These are phyloP conservation scores for Drosophila repleta DNA, from an alignment of 1,140 invertebrate species.

Conservation along the genomic window DNA sequence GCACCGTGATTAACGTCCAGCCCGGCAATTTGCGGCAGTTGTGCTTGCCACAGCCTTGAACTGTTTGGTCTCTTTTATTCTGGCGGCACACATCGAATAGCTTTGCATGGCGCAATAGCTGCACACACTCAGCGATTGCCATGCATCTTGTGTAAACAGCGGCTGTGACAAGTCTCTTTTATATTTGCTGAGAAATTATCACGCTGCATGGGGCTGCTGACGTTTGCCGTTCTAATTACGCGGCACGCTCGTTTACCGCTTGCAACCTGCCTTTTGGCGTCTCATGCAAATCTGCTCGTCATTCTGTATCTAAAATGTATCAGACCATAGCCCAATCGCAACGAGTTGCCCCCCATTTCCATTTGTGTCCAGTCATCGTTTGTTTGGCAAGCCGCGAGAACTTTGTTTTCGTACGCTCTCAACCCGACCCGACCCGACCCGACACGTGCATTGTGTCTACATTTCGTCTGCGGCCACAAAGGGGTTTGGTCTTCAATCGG, in stretches of 20 bases:
- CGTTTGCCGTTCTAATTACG: conserved; percentile 44
- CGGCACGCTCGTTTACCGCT: not conserved
- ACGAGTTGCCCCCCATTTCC: conserved; percentile 1
- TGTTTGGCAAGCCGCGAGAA: conserved; percentile 35
- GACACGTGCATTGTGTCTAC: not conserved
- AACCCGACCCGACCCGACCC: not conserved
- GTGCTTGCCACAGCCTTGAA: conserved; percentile 27
- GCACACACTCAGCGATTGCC: conserved; percentile 26
- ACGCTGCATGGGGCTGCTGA: not conserved
- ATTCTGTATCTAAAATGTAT: not conserved
- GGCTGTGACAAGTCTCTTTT: conserved; percentile 25
- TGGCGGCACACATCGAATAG: conserved; percentile 19
- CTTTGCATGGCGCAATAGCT: conserved; percentile 1
- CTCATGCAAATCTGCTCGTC: conserved; percentile 15
- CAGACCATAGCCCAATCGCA: not conserved
- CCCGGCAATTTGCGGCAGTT: not conserved
- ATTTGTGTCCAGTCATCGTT: conserved; percentile 57
- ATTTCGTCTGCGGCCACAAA: not conserved
- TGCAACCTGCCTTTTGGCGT: conserved; percentile 5
- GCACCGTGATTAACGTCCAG: not conserved
- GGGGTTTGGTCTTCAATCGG: not conserved
- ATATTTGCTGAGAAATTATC: conserved; percentile 26
- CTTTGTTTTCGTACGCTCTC: not conserved
- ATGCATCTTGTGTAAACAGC: conserved; percentile 24
- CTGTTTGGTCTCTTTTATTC: not conserved